Conservation (phyloP, 2,888 invertebrate species). For the Neoascia interrupta region DNA sequence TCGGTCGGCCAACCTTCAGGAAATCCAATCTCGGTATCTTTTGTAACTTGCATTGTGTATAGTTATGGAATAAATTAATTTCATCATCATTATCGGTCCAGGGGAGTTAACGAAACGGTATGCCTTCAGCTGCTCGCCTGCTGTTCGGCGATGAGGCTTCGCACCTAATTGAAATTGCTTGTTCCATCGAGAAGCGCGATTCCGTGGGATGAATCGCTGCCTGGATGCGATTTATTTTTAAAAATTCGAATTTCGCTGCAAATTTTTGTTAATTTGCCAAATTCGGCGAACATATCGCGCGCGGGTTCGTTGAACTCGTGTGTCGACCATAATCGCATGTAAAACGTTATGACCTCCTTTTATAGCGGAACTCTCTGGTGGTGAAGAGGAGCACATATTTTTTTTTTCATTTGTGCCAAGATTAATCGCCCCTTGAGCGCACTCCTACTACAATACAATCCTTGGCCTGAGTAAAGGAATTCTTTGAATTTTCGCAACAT, state of each 20-base stretch:
- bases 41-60: conserved; percentile 15
- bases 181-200: conserved; percentile 35
- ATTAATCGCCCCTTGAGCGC: conserved; percentile 5
- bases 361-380: conserved; percentile 6
- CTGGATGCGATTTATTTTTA: conserved; percentile 61
- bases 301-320: conserved; percentile 40
- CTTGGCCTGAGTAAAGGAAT: conserved; percentile 7
- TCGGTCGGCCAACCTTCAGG: no score
- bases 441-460: not conserved
- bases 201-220: conserved; percentile 18
- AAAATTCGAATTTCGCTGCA: conserved; percentile 42
- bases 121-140: conserved; percentile 9
- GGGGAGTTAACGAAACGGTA: conserved; percentile 18
- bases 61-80: conserved; percentile 58
- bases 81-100: conserved; percentile 47
- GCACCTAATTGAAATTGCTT: conserved; percentile 69
- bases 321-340: conserved; percentile 41
- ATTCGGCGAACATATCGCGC: conserved; percentile 6
- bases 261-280: conserved; percentile 60
- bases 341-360: conserved; percentile 58
- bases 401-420: no score
- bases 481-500: conserved; percentile 33
- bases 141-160: conserved; percentile 50
- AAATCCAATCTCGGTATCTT: conserved; percentile 16
- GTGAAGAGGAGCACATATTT: not conserved